Conservation (phyloP, 2,888 invertebrate genomes). For the Lochmaea crataegi region DNA sequence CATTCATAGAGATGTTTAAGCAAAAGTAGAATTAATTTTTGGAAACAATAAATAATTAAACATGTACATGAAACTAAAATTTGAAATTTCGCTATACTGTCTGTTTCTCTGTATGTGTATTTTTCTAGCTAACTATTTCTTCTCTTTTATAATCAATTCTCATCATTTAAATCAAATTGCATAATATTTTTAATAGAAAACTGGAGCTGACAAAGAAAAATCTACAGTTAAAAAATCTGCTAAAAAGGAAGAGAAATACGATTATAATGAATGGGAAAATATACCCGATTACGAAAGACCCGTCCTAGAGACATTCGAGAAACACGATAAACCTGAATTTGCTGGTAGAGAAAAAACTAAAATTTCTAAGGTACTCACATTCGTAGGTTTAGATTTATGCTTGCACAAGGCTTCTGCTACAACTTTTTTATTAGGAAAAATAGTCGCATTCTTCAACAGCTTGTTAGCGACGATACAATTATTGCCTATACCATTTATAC, state of each 20-base stretch:
- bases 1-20: background rate
- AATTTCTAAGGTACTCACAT: slow-evolving; percentile 59
- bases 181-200: slow-evolving; percentile 53
- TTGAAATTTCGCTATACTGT: background rate
- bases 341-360: slow-evolving; percentile 66
- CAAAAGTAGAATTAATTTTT: background rate
- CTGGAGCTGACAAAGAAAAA: slow-evolving; percentile 54
- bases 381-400: background rate
- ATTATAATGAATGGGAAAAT: slow-evolving; percentile 60
- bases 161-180: slow-evolving; percentile 15
- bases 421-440: background rate
- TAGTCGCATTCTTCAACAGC: background rate
- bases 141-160: slow-evolving; percentile 28
- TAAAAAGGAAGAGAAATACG: slow-evolving; percentile 55
- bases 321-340: slow-evolving; percentile 64
- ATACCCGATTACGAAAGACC: slow-evolving; percentile 82
- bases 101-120: background rate
- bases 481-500: background rate
- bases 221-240: slow-evolving; percentile 50
- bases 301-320: slow-evolving; percentile 76
- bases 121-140: background rate
- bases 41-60: background rate
- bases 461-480: background rate
- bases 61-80: no score
- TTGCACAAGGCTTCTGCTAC: slow-evolving; percentile 5